Conservation (phyloP, 2,888 invertebrate genomes). For the Helleia helle region DNA sequence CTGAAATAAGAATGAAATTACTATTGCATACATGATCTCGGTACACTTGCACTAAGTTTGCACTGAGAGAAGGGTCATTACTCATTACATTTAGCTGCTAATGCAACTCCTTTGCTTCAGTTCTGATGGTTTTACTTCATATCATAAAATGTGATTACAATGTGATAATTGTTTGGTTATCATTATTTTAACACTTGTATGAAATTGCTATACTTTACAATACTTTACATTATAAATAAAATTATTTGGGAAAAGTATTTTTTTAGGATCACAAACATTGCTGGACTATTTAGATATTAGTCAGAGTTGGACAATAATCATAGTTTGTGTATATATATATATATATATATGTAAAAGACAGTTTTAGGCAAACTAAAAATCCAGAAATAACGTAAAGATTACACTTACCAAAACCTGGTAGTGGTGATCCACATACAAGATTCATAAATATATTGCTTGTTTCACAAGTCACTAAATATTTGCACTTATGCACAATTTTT, state of each 20-base stretch:
- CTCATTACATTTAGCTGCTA: slow-evolving; percentile 17
- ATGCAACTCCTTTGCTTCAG: slow-evolving; percentile 7
- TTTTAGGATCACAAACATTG: too few species aligned
- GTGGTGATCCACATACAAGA: slow-evolving; percentile 5
- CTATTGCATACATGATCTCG: slow-evolving; percentile 5
- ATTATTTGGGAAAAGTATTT: too few species aligned
- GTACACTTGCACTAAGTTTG: slow-evolving; percentile 40
- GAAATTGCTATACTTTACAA: too few species aligned
- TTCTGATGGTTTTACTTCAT: too few species aligned
- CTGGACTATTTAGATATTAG: too few species aligned
- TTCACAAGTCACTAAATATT: neutral
- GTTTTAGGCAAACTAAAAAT: neutral
- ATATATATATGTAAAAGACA: too few species aligned
- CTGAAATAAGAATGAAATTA: slow-evolving; percentile 6
- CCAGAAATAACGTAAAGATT: neutral
- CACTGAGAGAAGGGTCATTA: slow-evolving; percentile 30
- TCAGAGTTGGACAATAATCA: too few species aligned
- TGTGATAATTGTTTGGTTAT: too few species aligned
- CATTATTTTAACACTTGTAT: too few species aligned
- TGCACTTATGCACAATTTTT: neutral
- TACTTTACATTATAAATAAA: too few species aligned
- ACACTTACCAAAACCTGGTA: slow-evolving; percentile 5
- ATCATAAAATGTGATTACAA: too few species aligned
- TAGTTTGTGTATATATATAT: too few species aligned
- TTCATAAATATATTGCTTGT: neutral